These are phyloP conservation scores for Morus bassanus DNA, from an alignment of 2,797 vertebrate species.

Conservation along the genomic window DNA sequence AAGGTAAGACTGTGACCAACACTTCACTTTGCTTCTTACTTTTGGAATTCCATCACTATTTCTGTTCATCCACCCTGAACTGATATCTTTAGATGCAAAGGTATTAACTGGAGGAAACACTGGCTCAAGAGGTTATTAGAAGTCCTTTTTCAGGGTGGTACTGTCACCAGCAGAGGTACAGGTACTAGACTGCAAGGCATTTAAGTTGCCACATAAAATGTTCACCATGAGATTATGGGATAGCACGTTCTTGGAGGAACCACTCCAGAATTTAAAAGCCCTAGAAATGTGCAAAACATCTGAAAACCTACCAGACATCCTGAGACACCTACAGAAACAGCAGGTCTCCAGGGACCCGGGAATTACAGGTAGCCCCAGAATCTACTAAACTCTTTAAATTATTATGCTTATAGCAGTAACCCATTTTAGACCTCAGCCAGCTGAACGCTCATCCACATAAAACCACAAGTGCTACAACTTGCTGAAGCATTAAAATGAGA, in stretches of 20 bases:
- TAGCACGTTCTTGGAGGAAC: not conserved
- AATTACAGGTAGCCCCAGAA: not conserved
- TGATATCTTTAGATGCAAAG: not conserved
- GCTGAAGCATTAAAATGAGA: not conserved
- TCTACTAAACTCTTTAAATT: not conserved
- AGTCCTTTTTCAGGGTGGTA: not conserved
- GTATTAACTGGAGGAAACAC: not conserved
- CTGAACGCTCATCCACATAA: not conserved
- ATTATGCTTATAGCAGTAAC: not conserved
- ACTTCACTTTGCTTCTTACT: not conserved
- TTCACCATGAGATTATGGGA: not conserved
- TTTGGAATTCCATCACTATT: not conserved
- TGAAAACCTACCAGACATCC: not conserved
- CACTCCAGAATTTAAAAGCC: not conserved
- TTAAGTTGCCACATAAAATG: not conserved
- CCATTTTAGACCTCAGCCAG: not conserved
- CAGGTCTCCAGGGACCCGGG: not conserved
- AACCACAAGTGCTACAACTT: not conserved
- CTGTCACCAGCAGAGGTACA: not conserved
- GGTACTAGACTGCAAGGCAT: not conserved
- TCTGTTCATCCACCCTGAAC: not conserved
- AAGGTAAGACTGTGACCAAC: not conserved
- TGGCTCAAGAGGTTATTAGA: not conserved
- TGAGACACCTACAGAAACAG: not conserved
- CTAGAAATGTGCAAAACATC: not conserved